These are phyloP conservation scores for Tinea pellionella DNA, from an alignment of 2,888 invertebrate genomes.

Conservation along the genomic window DNA sequence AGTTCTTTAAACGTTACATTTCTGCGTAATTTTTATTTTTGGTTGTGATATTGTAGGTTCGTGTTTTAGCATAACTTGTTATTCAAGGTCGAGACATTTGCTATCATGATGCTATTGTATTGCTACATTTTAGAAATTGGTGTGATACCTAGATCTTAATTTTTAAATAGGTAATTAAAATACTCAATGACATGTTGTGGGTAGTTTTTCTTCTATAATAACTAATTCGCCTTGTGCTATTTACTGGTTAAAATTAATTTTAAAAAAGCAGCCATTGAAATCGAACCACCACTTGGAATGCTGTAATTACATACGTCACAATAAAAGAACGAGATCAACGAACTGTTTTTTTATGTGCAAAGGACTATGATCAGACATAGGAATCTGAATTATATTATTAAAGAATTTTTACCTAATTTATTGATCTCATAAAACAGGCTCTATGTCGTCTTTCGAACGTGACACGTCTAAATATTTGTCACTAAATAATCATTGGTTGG, in stretches of 20 bases:
- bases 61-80: slow-evolving; percentile 57
- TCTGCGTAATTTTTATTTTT: slow-evolving; percentile 36
- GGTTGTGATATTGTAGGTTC: slow-evolving; percentile 33
- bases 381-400: neutral
- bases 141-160: neutral
- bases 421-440: neutral
- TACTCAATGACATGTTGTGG: no score
- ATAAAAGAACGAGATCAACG: neutral
- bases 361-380: slow-evolving; percentile 3
- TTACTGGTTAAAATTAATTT: neutral
- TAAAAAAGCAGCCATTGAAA: neutral
- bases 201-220: no score
- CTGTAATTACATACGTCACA: neutral
- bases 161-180: no score
- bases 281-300: neutral
- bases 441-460: neutral
- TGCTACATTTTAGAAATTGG: slow-evolving; percentile 3
- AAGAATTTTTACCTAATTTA: neutral
- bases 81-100: slow-evolving; percentile 40
- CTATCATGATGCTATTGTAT: neutral
- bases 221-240: no score
- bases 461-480: neutral
- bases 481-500: no score
- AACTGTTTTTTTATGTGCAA: neutral
- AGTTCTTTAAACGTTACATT: slow-evolving; percentile 9